Evolutionary conservation across 2,888 invertebrate species (phyloP).

Genomic region (Mechanitis messenoides): DNA sequence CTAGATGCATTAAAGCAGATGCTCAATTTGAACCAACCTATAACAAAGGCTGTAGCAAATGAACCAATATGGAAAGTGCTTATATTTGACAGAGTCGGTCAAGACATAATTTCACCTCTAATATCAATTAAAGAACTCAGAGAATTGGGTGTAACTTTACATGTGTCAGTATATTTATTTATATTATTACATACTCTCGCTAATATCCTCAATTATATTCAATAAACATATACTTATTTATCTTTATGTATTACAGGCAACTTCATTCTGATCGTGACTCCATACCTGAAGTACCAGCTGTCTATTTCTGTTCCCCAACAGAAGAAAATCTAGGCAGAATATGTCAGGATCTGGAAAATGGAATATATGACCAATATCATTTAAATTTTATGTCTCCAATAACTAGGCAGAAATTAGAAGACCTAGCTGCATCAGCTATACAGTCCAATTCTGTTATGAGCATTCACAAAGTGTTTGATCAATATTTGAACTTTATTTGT

Average conservation of each 20-base stretch:
- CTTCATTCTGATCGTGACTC: conserved; percentile 91
- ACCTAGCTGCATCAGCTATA: conserved; percentile 93
- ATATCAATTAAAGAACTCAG: conserved; percentile 96
- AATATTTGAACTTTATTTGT: conserved; percentile 98
- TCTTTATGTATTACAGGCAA: conserved; percentile 75
- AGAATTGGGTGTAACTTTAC: conserved; percentile 97
- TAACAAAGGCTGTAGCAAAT: conserved; percentile 83
- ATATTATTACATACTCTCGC: conserved; percentile 5
- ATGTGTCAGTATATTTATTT: conserved; percentile 84
- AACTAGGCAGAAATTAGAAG: conserved; percentile 94
- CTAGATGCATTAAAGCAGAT: conserved; percentile 95
- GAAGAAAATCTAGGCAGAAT: conserved; percentile 97
- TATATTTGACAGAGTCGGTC: conserved; percentile 96
- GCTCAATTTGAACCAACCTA: conserved; percentile 92
- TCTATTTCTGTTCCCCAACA: conserved; percentile 97
- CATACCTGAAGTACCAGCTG: conserved; percentile 99
- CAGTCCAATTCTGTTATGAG: conserved; percentile 93
- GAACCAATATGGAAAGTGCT: conserved; percentile 98
- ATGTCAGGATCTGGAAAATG: conserved; percentile 91
- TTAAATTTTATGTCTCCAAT: conserved; percentile 98
- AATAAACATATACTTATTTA: conserved; percentile 1
- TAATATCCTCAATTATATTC: not conserved
- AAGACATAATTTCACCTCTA: conserved; percentile 98
- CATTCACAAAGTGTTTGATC: conserved; percentile 97
- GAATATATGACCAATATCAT: conserved; percentile 95